Evolutionary conservation across 2,797 vertebrate genomes (phyloP).

Genomic region (Chelmon rostratus): DNA sequence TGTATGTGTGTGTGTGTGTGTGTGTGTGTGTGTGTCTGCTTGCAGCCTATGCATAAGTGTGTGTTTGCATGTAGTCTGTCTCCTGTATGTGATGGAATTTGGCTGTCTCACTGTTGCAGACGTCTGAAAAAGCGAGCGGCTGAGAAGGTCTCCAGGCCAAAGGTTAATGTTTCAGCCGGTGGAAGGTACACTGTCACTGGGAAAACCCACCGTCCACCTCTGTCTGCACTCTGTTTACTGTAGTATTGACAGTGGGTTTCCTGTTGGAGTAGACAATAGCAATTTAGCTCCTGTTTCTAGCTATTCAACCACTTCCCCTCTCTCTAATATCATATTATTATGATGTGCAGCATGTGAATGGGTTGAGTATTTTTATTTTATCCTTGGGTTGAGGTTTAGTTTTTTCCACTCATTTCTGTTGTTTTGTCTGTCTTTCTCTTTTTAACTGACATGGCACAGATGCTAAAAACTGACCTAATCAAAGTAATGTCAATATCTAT

Average conservation of each 20-base stretch:
- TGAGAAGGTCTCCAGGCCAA: conserved; percentile 78
- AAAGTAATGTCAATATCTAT: background rate
- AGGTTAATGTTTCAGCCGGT: conserved; percentile 78
- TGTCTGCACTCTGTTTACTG: conserved; percentile 12
- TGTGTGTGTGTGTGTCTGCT: conserved; percentile 23
- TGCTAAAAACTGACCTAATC: background rate
- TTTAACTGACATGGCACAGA: conserved; percentile 48
- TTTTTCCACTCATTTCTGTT: background rate
- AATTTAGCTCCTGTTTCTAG: conserved; percentile 30
- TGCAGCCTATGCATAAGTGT: conserved; percentile 19
- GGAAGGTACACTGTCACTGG: conserved; percentile 88
- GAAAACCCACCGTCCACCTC: conserved; percentile 67
- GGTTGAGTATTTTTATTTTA: background rate
- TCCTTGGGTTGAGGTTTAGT: background rate
- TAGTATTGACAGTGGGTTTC: conserved; percentile 72
- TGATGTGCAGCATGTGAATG: conserved; percentile 52
- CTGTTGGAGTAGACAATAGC: conserved; percentile 54
- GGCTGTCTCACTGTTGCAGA: conserved; percentile 87
- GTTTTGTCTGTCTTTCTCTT: background rate
- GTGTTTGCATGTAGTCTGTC: conserved; percentile 57
- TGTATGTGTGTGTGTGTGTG: conserved; percentile 32
- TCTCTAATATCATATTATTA: conserved; percentile 26
- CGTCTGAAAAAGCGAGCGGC: conserved; percentile 85
- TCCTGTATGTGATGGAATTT: conserved; percentile 74
- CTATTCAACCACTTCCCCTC: conserved; percentile 10